Percentiles rank a stretch among this genome's conserved stretches.
Conservation (phyloP, 2,797 vertebrate genomes). For the Sebastes miniatus region DNA sequence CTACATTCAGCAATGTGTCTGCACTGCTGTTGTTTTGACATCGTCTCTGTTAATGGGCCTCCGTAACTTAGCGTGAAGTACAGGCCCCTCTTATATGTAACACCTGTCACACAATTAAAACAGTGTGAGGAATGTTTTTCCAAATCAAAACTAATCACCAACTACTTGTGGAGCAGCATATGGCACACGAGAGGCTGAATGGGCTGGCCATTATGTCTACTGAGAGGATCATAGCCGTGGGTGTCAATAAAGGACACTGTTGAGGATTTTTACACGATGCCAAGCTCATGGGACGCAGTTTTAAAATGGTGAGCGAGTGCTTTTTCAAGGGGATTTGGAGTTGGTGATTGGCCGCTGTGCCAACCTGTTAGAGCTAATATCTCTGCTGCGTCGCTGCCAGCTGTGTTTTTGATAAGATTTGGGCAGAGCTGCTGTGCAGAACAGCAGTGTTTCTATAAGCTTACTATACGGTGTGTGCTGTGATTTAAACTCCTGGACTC, state of each 20-base stretch:
- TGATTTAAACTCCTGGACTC: neutral
- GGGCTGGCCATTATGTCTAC: neutral
- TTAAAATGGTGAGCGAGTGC: constrained; percentile 10
- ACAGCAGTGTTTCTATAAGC: neutral
- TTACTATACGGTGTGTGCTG: neutral
- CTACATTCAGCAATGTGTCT: neutral
- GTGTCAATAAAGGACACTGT: constrained; percentile 20
- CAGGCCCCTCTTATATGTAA: constrained; percentile 5
- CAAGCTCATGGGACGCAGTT: neutral
- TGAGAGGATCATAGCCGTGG: constrained; percentile 18
- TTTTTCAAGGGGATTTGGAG: constrained; percentile 30
- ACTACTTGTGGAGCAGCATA: constrained; percentile 14
- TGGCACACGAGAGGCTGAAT: neutral
- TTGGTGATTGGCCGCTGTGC: constrained; percentile 24
- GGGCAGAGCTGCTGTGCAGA: constrained; percentile 10
- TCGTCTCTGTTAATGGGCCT: neutral
- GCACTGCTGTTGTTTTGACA: neutral
- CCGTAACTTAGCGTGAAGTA: neutral
- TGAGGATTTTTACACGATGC: constrained; percentile 3
- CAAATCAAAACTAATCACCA: constrained; percentile 20
- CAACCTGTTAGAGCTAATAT: constrained; percentile 38
- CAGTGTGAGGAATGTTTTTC: neutral
- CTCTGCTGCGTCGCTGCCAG: constrained; percentile 25
- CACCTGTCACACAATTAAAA: constrained; percentile 27
- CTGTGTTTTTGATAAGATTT: constrained; percentile 49